Evolutionary conservation across 2,888 invertebrate species (phyloP).

Genomic region (Gerris lacustris): DNA sequence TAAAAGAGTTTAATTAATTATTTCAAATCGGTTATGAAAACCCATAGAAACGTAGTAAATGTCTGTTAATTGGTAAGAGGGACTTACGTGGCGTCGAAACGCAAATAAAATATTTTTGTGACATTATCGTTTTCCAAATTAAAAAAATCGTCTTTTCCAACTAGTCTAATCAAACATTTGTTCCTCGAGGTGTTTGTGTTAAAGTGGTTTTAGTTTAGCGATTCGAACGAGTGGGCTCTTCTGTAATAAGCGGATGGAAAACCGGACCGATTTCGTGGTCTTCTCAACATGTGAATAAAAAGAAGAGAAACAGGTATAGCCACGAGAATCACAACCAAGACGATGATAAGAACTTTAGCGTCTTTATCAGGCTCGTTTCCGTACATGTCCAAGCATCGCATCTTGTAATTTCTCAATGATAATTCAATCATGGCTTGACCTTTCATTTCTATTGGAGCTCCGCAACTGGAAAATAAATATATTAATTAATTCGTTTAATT

Average conservation of each 20-base stretch:
- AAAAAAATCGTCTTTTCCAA: slow-evolving; percentile 42
- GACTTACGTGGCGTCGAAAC: too few relatives aligned
- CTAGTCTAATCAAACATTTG: background rate
- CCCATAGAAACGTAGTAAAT: too few relatives aligned
- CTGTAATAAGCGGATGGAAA: background rate
- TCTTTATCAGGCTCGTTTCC: slow-evolving; percentile 54
- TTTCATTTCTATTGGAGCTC: slow-evolving; percentile 51
- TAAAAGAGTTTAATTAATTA: too few relatives aligned
- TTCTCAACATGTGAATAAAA: background rate
- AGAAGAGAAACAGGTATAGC: background rate
- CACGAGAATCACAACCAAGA: background rate
- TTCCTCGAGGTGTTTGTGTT: background rate
- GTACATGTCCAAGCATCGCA: slow-evolving; percentile 55
- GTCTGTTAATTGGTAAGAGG: too few relatives aligned
- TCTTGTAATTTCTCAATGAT: slow-evolving; percentile 42
- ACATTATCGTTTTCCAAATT: too few relatives aligned
- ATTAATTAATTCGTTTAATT: too few relatives aligned
- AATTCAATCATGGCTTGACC: slow-evolving; percentile 48
- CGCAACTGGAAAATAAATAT: slow-evolving; percentile 42
- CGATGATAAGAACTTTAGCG: slow-evolving; percentile 51
- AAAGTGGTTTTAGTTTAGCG: background rate
- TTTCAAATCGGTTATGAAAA: too few relatives aligned
- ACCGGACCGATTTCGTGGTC: background rate
- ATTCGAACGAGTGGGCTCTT: background rate
- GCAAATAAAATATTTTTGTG: too few relatives aligned